Evolutionary conservation across 2,113 vertebrate species (phyloP).

Genomic region (Tauraco erythrolophus): DNA sequence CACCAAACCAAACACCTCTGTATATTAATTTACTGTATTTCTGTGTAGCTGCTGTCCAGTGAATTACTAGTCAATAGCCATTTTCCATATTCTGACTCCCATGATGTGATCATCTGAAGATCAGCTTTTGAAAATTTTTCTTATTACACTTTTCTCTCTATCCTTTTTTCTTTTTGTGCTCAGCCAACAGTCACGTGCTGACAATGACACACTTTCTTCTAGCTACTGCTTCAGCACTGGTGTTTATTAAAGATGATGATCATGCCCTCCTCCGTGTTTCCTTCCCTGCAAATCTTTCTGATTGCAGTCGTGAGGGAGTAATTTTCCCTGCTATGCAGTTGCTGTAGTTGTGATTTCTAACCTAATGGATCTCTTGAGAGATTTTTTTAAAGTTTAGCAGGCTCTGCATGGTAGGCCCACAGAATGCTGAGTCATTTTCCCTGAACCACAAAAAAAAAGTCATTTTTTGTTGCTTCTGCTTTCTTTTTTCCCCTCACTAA

Average conservation of each 20-base stretch:
- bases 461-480: background rate
- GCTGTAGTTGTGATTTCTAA: constrained; percentile 24
- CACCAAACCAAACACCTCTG: background rate
- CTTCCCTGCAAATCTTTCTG: background rate
- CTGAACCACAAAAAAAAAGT: background rate
- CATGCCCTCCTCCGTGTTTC: background rate
- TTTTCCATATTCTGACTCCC: background rate
- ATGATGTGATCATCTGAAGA: background rate
- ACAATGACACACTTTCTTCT: background rate
- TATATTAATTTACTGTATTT: background rate
- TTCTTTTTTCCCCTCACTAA: background rate
- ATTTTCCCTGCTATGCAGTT: constrained; percentile 14
- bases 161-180: background rate
- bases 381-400: background rate
- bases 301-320: constrained; percentile 2
- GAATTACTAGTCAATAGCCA: background rate
- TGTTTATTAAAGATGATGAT: constrained; percentile 13
- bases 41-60: background rate
- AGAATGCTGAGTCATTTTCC: constrained; percentile 18
- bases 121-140: background rate
- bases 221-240: background rate
- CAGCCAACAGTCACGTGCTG: background rate
- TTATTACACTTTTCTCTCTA: background rate
- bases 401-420: background rate
- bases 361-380: background rate